Evolutionary conservation across 2,888 invertebrate species (phyloP), one percentile per base, ranked within the genome.

Genomic region (Dolichopus griseipennis): DNA sequence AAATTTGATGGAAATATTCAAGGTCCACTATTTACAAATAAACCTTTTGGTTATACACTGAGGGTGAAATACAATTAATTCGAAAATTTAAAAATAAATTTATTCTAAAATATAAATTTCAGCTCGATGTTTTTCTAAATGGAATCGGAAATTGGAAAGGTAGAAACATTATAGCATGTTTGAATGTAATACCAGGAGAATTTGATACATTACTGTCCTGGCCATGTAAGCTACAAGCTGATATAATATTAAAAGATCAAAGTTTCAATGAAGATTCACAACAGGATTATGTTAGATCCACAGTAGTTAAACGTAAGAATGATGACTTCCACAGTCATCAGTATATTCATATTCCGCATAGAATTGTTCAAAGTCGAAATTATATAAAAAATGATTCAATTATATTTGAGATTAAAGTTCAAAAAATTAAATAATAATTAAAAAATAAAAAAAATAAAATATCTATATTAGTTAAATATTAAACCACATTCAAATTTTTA

Each of bases 111-210:
- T 61, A 20, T 37, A n/a, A n/a, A 63, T 73, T 73, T 6, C 75
- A 90, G 89, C 82, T 90, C 33, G 86, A 90, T 73, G 77, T 90
- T 1, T 85, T 87, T 75, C 78, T 91, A 34, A 91, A 91, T 77
- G 91, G 91, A 8, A 85, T 88, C 66, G 90, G 90, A 52, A 89
- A 88, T 71, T 91, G 91, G 91, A 88, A 86, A 75, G 90, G 89
- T 0, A 84, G 91, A 0, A 88, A 91, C 76, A 78, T 90, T 66
- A 87, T 90, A 63, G 86, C 88, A 10, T 88, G 88, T 0, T 82
- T 91, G 63, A 86, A 88, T 65, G 85, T 90, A 1, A 82, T 90
- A 41, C 84, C 85, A 3, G 90, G 91, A 0, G 87, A 88, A 43
- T 90, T 88, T 79, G 91, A 91, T 81, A 82, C 88, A 1, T 76